Evolutionary conservation across 2,888 invertebrate species (phyloP), one percentile per base, ranked within the genome.

Genomic region (Drosophila niveifrons): DNA sequence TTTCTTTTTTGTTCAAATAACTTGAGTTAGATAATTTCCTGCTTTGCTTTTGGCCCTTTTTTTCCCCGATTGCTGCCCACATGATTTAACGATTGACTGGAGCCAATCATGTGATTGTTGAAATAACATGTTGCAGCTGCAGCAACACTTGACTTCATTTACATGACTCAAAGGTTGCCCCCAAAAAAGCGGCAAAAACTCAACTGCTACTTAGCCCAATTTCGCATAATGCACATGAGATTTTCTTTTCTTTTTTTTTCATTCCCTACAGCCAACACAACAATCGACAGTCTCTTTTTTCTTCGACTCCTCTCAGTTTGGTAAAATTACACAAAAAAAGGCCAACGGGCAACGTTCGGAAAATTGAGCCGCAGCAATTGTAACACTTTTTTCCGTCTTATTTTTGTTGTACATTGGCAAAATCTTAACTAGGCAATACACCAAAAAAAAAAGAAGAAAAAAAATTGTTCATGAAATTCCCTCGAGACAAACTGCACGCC

Each of bases 161-260:
- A 77, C 81, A 76, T 70, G 79, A 31, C 74, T 64, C 71, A 57
- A 73, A 73, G 66, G 68, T 63, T 72, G 59, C 59, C 62, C 56
- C 58, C 36, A 50, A 46, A 62, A 47, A 66, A 65, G 44, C 61
- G 52, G 23, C 23, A 23, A 17, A 17, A 55, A 53, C 65, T 63
- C 34, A 65, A 77, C 82, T 78, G 84, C 84, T 87, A 84, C 83
- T 83, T 83, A 83, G 83, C 83, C 83, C 83, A 83, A 82, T 87
- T 83, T 84, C 77, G 84, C 84, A 87, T 87, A 83, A 83, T 87
- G 87, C 88, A 85, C 85, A 82, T 79, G 78, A 86, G 79, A 50
- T 31, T 52, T 17, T 58, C 3, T 18, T 23, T 23, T 58, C 23
- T 52, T 17, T 58, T 11, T 18, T 23, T 23, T 58, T 11, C 36